Conservation (phyloP, 2,113 vertebrate species). For the Corythoichthys intestinalis region DNA sequence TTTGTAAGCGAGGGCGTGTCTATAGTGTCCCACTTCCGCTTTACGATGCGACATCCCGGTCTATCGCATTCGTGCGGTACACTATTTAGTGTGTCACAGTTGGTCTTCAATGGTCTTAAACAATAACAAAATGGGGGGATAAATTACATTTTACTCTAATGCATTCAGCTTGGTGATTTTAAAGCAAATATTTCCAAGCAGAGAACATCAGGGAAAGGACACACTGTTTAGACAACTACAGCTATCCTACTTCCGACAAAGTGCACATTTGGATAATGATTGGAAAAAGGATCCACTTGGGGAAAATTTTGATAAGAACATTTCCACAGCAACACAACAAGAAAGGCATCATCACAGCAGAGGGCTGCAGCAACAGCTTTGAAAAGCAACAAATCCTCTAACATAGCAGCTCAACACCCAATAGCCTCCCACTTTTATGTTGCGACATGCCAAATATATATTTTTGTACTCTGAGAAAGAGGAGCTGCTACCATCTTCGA, state of each 20-base stretch:
- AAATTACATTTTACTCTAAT: conserved; percentile 24
- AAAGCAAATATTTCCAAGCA: neutral
- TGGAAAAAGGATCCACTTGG: conserved; percentile 6
- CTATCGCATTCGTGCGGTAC: no score
- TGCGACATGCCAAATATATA: conserved; percentile 23
- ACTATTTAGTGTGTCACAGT: no score
- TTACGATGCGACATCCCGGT: no score
- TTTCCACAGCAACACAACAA: conserved; percentile 26
- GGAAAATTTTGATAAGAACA: neutral
- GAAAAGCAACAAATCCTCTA: conserved; percentile 12
- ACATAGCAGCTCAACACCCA: conserved; percentile 11
- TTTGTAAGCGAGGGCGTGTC: no score
- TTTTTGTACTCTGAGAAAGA: conserved; percentile 31
- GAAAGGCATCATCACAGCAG: conserved; percentile 3
- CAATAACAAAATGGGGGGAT: neutral
- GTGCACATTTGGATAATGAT: neutral
- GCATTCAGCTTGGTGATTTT: conserved; percentile 4
- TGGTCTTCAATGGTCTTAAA: conserved; percentile 9
- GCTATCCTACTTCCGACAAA: conserved; percentile 1
- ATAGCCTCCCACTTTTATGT: conserved; percentile 4
- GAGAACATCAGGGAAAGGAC: neutral
- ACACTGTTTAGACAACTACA: neutral
- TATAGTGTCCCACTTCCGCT: no score
- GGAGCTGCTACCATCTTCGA: conserved; percentile 12
- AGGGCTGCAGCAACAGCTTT: neutral